These are phyloP conservation scores for Cotesia typhae DNA, from an alignment of 1,140 invertebrate species.

Conservation along the genomic window DNA sequence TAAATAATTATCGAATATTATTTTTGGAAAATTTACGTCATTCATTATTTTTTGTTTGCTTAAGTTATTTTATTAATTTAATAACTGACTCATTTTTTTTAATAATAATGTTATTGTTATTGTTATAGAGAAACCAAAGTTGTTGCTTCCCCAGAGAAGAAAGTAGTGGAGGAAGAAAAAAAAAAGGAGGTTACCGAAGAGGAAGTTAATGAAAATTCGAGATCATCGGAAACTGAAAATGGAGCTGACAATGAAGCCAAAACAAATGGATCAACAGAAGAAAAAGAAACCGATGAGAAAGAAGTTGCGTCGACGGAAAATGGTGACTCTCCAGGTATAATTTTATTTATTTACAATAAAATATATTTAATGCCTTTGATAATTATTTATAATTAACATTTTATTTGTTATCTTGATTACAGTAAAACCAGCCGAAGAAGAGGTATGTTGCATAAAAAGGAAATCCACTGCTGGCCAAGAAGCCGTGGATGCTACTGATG, in stretches of 20 bases:
- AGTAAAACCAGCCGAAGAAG: conserved; percentile 57
- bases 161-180: conserved; percentile 60
- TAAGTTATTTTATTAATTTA: not conserved
- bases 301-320: conserved; percentile 72
- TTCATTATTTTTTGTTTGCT: not conserved
- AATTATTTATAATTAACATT: conserved; percentile 36
- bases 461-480: conserved; percentile 71
- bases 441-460: conserved; percentile 72
- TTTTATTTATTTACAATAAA: not conserved
- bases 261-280: conserved; percentile 66
- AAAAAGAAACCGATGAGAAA: conserved; percentile 64
- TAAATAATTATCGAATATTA: no score
- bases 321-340: conserved; percentile 68
- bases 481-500: conserved; percentile 66
- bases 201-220: conserved; percentile 60
- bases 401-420: conserved; percentile 39
- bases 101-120: not conserved
- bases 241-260: conserved; percentile 62
- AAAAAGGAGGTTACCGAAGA: conserved; percentile 50
- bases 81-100: not conserved
- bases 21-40: not conserved
- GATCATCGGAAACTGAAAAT: conserved; percentile 55
- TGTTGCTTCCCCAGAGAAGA: conserved; percentile 69
- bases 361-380: conserved; percentile 11
- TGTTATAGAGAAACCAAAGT: conserved; percentile 64